Evolutionary conservation across 1,140 invertebrate genomes (phyloP), one percentile per base, ranked within the genome.

Genomic region (Potamilus streckersoni): DNA sequence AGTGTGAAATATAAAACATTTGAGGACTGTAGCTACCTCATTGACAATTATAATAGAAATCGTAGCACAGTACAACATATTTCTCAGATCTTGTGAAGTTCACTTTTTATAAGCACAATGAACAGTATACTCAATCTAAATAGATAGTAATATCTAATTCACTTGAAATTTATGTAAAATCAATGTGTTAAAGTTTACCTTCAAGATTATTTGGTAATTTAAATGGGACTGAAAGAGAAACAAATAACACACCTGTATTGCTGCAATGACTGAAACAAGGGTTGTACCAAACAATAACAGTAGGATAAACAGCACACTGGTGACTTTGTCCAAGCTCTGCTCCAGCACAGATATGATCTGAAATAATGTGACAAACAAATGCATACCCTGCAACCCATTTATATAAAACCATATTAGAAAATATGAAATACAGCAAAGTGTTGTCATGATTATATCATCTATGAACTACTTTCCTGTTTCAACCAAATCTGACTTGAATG

Each of bases 221-320:
- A 31, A 31, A 31, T 31, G 27, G 27, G 27, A 49, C 38, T 49
- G 38, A 49, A 4, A 49, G 38, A 49, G 38, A 63, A 63, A 64
- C 4, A 63, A 72, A 38, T 15, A 15, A 69, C 72, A 79, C 74
- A 91, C 90, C 87, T 91, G 90, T 60, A 92, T 79, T 59, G 87
- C 82, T n/a, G 90, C 85, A 71, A 92, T 88, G 8, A 92, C 76
- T n/a, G 86, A 83, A 62, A 89, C 86, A 49, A 91, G 79, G 16
- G 89, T 78, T 19, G 90, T 89, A 38, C 91, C 85, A 59, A 91
- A 72, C n/a, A 91, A 71, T 71, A 92, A 76, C 31, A 88, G 64
- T n/a, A 91, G 80, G 49, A 91, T 92, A 16, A 92, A 89, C 62
- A 89, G 74, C 27, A 92, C 84, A 74, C 91, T 92, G 17, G 91